A percentile compares a stretch with the other conserved stretches of the same genome.
phyloP scores from a whole-genome alignment of 2,113 vertebrate species.

The Larimichthys crocea region DNA sequence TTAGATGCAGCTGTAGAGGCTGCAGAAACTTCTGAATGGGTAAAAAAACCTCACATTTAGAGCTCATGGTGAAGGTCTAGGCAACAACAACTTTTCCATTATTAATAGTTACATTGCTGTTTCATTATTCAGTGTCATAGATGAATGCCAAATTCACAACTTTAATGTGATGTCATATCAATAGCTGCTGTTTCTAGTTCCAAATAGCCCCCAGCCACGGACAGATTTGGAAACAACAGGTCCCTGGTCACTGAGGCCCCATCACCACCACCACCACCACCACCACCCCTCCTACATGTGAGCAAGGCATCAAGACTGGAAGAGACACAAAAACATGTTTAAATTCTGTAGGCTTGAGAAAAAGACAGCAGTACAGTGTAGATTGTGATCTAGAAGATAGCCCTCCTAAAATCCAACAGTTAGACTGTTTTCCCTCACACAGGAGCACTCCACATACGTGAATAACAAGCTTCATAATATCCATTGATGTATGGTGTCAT shows the following conservation, averaged over 20 bases:
- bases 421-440: constrained; percentile 10
- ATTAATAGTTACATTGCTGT: not conserved
- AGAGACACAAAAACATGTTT: not conserved
- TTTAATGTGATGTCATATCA: not conserved
- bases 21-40: not conserved
- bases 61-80: not conserved
- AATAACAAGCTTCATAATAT: constrained; percentile 33
- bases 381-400: not conserved
- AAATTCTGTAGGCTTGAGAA: not conserved
- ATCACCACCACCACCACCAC: too few relatives aligned
- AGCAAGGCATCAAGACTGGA: not conserved
- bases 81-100: not conserved
- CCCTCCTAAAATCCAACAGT: not conserved
- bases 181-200: not conserved
- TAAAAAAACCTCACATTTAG: not conserved
- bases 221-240: not conserved
- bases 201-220: not conserved
- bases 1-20: constrained; percentile 50
- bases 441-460: constrained; percentile 20
- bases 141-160: not conserved
- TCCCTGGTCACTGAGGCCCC: not conserved
- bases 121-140: not conserved
- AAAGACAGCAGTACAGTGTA: constrained; percentile 1
- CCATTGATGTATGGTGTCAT: constrained; percentile 50
- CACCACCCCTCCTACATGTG: not conserved